Evolutionary conservation across 2,888 invertebrate genomes (phyloP).

Genomic region (Drosophila peninsularis): DNA sequence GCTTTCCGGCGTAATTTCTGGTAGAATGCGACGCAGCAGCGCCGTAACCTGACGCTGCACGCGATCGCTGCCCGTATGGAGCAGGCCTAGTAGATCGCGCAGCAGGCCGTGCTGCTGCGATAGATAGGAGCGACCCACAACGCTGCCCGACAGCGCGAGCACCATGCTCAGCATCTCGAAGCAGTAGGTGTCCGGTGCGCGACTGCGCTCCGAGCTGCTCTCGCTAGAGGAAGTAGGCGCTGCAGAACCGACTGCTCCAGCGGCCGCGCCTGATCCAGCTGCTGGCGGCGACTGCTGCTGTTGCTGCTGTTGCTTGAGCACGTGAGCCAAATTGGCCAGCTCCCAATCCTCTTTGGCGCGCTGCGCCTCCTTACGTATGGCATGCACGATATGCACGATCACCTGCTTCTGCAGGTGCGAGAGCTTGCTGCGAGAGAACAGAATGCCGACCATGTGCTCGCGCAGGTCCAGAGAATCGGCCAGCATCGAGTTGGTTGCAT

Average conservation of each 20-base stretch:
- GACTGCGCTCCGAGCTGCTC: constrained; percentile 79
- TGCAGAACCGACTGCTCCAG: constrained; percentile 29
- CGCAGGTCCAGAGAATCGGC: constrained; percentile 90
- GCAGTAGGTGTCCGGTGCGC: constrained; percentile 93
- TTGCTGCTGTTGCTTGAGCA: constrained; percentile 68
- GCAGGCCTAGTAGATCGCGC: constrained; percentile 92
- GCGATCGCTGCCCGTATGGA: constrained; percentile 97
- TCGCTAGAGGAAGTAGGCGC: constrained; percentile 66
- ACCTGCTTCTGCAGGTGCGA: constrained; percentile 97
- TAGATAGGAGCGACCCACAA: constrained; percentile 94
- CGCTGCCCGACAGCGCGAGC: constrained; percentile 95
- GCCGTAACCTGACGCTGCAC: constrained; percentile 96
- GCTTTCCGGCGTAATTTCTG: constrained; percentile 94
- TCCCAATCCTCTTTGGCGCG: constrained; percentile 97
- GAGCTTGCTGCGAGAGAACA: constrained; percentile 96
- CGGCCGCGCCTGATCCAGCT: constrained; percentile 52
- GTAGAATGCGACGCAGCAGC: constrained; percentile 93
- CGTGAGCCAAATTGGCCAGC: constrained; percentile 84
- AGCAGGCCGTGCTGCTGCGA: constrained; percentile 95
- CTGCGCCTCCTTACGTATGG: constrained; percentile 94
- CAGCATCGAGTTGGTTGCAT: constrained; percentile 75
- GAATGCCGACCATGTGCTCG: constrained; percentile 98
- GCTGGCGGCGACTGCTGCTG: constrained; percentile 26
- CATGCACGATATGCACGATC: constrained; percentile 94
- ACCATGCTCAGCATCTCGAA: constrained; percentile 98